phyloP scores from a whole-genome alignment of 2,888 invertebrate genomes.

The Byasa hedistus region DNA sequence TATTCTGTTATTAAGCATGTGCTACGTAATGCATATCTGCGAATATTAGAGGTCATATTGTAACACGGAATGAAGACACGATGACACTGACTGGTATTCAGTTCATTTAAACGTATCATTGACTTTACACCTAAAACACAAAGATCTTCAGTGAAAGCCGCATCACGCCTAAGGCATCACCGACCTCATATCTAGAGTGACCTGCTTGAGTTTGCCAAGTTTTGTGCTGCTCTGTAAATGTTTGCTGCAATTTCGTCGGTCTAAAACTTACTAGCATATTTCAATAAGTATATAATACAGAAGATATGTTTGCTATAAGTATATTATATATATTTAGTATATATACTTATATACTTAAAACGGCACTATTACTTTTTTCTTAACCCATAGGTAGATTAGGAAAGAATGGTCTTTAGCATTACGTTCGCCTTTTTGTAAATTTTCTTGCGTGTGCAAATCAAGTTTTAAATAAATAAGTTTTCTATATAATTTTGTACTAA shows the following conservation, averaged over 20 bases:
- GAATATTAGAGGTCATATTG: neutral
- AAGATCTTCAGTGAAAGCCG: neutral
- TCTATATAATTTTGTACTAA: too few relatives aligned
- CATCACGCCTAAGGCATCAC: neutral
- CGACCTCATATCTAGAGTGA: slow-evolving; percentile 11
- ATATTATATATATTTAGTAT: too few relatives aligned
- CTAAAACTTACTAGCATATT: neutral
- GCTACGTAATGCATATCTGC: neutral
- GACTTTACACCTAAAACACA: neutral
- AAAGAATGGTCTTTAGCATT: too few relatives aligned
- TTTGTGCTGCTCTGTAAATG: neutral
- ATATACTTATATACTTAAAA: too few relatives aligned
- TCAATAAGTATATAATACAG: neutral
- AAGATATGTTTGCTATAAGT: too few relatives aligned
- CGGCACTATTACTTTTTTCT: too few relatives aligned
- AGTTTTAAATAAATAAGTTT: too few relatives aligned
- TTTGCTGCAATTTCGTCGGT: neutral
- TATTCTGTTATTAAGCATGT: too few relatives aligned
- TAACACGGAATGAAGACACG: neutral
- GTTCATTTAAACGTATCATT: neutral
- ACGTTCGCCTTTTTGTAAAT: too few relatives aligned
- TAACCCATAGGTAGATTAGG: too few relatives aligned
- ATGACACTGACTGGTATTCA: neutral
- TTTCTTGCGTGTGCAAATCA: too few relatives aligned
- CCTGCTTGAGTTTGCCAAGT: slow-evolving; percentile 14